These are phyloP conservation scores for Apamea sordens DNA, from an alignment of 2,888 invertebrate species.

Conservation along the genomic window DNA sequence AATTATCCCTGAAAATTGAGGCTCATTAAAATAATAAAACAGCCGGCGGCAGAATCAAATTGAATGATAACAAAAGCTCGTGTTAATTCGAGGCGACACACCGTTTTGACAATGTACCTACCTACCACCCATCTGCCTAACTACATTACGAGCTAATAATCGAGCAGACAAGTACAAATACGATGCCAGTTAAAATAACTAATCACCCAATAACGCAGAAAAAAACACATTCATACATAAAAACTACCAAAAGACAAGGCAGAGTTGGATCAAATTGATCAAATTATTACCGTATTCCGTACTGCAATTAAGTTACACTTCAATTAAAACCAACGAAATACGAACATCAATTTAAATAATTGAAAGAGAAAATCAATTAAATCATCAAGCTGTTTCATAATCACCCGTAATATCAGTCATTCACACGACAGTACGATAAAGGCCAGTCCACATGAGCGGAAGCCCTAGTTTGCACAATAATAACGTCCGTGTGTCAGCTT, in stretches of 20 bases:
- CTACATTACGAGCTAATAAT: slow-evolving; percentile 48
- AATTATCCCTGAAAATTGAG: slow-evolving; percentile 89
- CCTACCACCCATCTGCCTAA: slow-evolving; percentile 57
- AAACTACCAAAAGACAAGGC: slow-evolving; percentile 1
- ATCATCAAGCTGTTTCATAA: slow-evolving; percentile 61
- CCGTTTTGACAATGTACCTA: slow-evolving; percentile 73
- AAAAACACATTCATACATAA: slow-evolving; percentile 1
- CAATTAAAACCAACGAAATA: slow-evolving; percentile 55
- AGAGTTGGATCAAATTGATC: slow-evolving; percentile 24
- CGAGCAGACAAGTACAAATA: slow-evolving; percentile 26
- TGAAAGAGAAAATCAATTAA: slow-evolving; percentile 55
- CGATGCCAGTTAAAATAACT: slow-evolving; percentile 13
- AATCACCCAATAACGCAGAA: slow-evolving; percentile 3
- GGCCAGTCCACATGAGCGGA: slow-evolving; percentile 76
- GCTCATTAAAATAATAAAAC: slow-evolving; percentile 90
- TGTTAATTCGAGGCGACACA: slow-evolving; percentile 85
- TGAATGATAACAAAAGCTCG: slow-evolving; percentile 89
- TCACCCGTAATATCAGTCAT: slow-evolving; percentile 63
- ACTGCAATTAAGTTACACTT: slow-evolving; percentile 38
- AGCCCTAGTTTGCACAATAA: slow-evolving; percentile 86
- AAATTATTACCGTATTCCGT: slow-evolving; percentile 11
- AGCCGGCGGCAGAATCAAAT: slow-evolving; percentile 88
- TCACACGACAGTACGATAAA: slow-evolving; percentile 73
- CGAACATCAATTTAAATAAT: slow-evolving; percentile 58
- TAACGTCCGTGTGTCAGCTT: slow-evolving; percentile 78